Evolutionary conservation across 2,113 vertebrate genomes (phyloP).

Genomic region (Lagopus muta): DNA sequence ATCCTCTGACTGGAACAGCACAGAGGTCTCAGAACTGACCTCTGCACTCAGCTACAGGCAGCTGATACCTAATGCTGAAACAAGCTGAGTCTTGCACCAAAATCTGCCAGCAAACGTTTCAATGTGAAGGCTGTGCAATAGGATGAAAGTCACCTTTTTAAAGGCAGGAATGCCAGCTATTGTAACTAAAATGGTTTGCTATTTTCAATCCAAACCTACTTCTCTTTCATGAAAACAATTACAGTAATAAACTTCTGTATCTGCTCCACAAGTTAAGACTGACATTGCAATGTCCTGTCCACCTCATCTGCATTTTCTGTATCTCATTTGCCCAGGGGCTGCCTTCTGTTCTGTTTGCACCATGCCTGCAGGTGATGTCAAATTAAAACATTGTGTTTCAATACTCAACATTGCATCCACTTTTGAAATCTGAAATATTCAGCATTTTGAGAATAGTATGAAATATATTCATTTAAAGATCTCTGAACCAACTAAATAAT

Average conservation of each 20-base stretch:
- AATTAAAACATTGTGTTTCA: not conserved
- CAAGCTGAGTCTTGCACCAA: rapidly evolving
- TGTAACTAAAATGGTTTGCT: not conserved
- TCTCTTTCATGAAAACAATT: not conserved
- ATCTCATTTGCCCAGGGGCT: not conserved
- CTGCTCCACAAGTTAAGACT: not conserved
- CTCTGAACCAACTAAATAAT: not conserved
- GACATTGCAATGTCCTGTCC: not conserved
- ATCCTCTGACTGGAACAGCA: not conserved
- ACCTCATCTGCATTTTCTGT: not conserved
- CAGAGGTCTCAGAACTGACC: not conserved
- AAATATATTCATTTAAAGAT: not conserved
- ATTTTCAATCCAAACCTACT: not conserved
- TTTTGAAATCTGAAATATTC: not conserved
- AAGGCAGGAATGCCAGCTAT: not conserved
- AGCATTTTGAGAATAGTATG: not conserved
- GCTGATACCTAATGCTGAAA: not conserved
- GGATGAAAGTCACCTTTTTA: not conserved
- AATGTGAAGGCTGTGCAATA: not conserved
- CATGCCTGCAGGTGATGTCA: not conserved
- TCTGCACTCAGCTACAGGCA: not conserved
- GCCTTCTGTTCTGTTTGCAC: not conserved
- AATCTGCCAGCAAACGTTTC: not conserved
- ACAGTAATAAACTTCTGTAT: not conserved
- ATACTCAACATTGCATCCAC: not conserved